phyloP scores from a whole-genome alignment of 2,113 vertebrate genomes.

The Tachysurus vachellii region DNA sequence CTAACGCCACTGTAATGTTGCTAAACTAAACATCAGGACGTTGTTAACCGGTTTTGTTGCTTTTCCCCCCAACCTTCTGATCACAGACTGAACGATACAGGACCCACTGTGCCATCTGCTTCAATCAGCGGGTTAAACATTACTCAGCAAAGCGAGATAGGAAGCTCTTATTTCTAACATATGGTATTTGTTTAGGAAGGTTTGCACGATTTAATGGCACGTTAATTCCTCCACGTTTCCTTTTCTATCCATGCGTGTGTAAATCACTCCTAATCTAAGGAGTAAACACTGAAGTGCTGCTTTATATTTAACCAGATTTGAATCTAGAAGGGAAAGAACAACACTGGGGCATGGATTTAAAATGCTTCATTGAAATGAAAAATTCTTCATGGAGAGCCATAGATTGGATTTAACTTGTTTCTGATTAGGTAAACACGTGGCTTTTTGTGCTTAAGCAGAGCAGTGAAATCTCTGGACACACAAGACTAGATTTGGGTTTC shows the following conservation, averaged over 20 bases:
- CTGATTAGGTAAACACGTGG: neutral
- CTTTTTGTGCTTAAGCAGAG: neutral
- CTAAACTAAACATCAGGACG: neutral
- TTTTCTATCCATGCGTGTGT: neutral
- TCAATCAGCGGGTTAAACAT: conserved; percentile 1
- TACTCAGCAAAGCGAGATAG: neutral
- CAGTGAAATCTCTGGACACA: neutral
- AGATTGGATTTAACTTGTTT: neutral
- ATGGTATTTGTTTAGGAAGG: neutral
- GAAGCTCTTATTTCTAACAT: neutral
- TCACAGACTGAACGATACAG: neutral
- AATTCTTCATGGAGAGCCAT: neutral
- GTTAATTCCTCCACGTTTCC: neutral
- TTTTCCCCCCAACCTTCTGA: neutral
- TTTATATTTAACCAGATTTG: neutral
- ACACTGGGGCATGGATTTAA: neutral
- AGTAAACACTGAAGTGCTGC: neutral
- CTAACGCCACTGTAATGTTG: neutral
- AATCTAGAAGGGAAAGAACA: neutral
- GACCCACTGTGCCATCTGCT: neutral
- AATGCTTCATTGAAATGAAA: neutral
- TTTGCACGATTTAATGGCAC: neutral
- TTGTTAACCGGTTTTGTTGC: neutral
- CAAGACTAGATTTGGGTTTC: neutral
- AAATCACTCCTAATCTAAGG: neutral